Percentiles rank a stretch among this genome's conserved stretches.
phyloP scores from a whole-genome alignment of 2,113 vertebrate genomes.

The Clarias batrachus region DNA sequence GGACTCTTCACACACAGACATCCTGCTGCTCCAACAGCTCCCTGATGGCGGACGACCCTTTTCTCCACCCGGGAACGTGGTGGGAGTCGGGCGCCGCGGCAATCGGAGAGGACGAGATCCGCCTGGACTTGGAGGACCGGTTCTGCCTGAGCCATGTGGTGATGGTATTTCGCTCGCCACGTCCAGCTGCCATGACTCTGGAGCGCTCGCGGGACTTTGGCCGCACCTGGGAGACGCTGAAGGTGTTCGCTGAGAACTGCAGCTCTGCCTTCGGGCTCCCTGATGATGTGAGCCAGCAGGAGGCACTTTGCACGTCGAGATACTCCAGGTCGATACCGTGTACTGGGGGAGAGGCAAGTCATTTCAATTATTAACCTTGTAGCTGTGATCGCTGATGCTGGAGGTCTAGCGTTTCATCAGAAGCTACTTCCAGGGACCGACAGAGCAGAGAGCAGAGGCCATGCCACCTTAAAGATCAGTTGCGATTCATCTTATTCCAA shows the following conservation, averaged over 20 bases:
- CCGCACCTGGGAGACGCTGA: conserved; percentile 79
- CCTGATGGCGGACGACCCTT: conserved; percentile 82
- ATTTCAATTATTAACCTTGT: background rate
- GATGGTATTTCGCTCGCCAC: conserved; percentile 81
- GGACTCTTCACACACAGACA: conserved; percentile 70
- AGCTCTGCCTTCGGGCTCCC: conserved; percentile 77
- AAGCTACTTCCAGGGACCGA: background rate
- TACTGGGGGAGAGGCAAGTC: conserved; percentile 83
- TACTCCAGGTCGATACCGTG: conserved; percentile 79
- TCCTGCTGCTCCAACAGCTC: conserved; percentile 26
- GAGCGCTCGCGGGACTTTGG: conserved; percentile 84
- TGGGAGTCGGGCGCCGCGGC: conserved; percentile 78
- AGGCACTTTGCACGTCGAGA: conserved; percentile 82
- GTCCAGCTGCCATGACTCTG: conserved; percentile 81
- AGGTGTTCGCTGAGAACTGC: conserved; percentile 83
- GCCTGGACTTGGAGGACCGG: conserved; percentile 77
- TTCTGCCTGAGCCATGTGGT: conserved; percentile 85
- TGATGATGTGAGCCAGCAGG: conserved; percentile 75
- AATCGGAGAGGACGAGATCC: conserved; percentile 76
- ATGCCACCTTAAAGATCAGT: background rate
- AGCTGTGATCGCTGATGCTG: background rate
- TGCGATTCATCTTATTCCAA: background rate
- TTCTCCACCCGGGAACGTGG: conserved; percentile 79
- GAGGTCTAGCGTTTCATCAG: background rate
- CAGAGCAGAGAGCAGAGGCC: background rate